Conservation (phyloP, 2,888 invertebrate genomes). For the Sarcophaga variegata region DNA sequence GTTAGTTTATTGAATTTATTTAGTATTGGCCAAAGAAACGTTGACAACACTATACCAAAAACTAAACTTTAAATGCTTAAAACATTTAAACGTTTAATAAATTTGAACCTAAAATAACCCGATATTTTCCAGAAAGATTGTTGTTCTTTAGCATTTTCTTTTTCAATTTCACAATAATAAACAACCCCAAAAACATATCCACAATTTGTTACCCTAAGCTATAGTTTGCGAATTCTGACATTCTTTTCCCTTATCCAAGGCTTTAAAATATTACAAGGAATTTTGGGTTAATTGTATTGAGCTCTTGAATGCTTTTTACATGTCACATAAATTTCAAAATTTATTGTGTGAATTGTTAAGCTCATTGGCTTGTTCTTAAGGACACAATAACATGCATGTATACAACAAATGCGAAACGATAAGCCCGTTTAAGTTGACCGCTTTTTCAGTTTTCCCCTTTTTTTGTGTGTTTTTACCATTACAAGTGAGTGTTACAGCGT, state of each 20-base stretch:
- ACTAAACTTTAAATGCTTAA: too few species aligned
- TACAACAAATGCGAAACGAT: conserved; percentile 30
- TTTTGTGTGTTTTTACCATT: not conserved
- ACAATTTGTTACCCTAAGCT: not conserved
- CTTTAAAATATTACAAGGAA: conserved; percentile 2
- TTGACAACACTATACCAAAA: too few species aligned
- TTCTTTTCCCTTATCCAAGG: not conserved
- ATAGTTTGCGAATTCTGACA: not conserved
- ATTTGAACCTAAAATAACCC: too few species aligned
- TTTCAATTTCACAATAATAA: too few species aligned
- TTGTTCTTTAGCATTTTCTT: too few species aligned
- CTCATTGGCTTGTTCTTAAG: conserved; percentile 21
- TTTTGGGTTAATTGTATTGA: conserved; percentile 19
- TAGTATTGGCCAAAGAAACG: too few species aligned
- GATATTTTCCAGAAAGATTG: too few species aligned
- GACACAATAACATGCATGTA: not conserved
- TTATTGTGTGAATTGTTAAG: conserved; percentile 50
- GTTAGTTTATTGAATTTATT: too few species aligned
- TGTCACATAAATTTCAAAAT: conserved; percentile 16
- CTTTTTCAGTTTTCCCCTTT: conserved; percentile 7
- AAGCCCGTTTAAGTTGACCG: conserved; percentile 38
- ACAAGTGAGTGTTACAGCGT: not conserved
- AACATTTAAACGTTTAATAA: too few species aligned
- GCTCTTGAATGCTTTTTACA: not conserved
- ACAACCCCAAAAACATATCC: not conserved